Evolutionary conservation across 2,797 vertebrate species (phyloP).

Genomic region (Echiichthys vipera): DNA sequence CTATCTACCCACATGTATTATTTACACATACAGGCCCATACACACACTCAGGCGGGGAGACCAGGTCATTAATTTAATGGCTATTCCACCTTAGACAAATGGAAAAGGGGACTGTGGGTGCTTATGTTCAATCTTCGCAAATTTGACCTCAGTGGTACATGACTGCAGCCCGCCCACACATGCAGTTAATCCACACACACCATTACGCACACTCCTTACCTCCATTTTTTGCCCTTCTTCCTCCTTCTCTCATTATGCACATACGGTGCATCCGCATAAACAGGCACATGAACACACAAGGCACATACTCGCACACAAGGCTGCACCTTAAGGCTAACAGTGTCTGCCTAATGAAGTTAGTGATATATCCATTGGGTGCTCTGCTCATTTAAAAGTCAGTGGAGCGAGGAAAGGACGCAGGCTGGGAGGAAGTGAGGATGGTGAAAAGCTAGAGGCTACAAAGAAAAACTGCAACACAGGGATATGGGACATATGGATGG

Average conservation of each 20-base stretch:
- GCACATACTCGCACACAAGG: slow-evolving; percentile 13
- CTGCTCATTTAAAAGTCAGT: slow-evolving; percentile 73
- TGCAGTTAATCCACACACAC: slow-evolving; percentile 23
- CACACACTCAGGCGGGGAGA: slow-evolving; percentile 3
- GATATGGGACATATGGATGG: slow-evolving; percentile 43
- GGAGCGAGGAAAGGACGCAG: slow-evolving; percentile 42
- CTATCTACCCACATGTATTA: slow-evolving; percentile 35
- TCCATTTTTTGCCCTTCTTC: slow-evolving; percentile 18
- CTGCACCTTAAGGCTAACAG: slow-evolving; percentile 49
- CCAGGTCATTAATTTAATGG: slow-evolving; percentile 60
- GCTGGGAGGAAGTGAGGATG: slow-evolving; percentile 20
- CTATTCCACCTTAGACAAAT: slow-evolving; percentile 58
- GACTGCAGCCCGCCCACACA: slow-evolving; percentile 37
- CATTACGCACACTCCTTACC: slow-evolving; percentile 1
- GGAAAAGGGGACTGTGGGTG: slow-evolving; percentile 46
- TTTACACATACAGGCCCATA: slow-evolving; percentile 20
- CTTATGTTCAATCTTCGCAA: slow-evolving; percentile 64
- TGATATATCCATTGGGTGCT: slow-evolving; percentile 62
- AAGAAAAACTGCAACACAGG: slow-evolving; percentile 30
- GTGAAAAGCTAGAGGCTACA: slow-evolving; percentile 38
- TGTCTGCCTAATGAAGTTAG: slow-evolving; percentile 68
- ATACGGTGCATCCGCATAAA: neutral
- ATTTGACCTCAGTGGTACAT: slow-evolving; percentile 69
- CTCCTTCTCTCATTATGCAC: slow-evolving; percentile 13
- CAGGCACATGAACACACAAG: slow-evolving; percentile 11